phyloP scores from a whole-genome alignment of 1,140 invertebrate species.

The Penaeus chinensis region DNA sequence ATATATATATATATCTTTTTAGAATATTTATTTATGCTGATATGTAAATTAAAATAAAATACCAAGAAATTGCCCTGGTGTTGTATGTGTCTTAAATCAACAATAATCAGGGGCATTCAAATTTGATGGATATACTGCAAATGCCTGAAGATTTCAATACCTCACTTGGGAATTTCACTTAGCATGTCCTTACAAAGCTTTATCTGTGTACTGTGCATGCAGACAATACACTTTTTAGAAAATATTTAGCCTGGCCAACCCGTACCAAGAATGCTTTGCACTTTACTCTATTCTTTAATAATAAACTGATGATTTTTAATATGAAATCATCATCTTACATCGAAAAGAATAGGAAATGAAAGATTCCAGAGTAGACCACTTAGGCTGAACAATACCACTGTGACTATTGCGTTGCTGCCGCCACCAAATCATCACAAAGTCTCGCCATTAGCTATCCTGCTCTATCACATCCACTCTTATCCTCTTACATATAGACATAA shows the following conservation, averaged over 20 bases:
- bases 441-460: conserved; percentile 30
- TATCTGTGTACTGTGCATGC: not conserved
- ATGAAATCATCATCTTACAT: not conserved
- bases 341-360: conserved; percentile 13
- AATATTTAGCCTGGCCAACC: conserved; percentile 41
- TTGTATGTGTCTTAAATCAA: too few relatives aligned
- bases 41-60: too few relatives aligned
- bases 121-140: too few relatives aligned
- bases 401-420: conserved; percentile 52
- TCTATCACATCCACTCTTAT: not conserved
- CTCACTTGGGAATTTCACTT: too few relatives aligned
- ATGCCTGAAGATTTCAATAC: too few relatives aligned
- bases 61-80: too few relatives aligned
- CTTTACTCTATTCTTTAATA: conserved; percentile 7
- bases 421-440: conserved; percentile 48
- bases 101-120: too few relatives aligned
- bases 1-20: too few relatives aligned
- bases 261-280: conserved; percentile 40
- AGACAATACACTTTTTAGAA: not conserved
- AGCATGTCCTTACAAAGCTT: too few relatives aligned
- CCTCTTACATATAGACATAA: too few relatives aligned
- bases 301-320: not conserved
- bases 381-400: conserved; percentile 37
- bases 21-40: too few relatives aligned
- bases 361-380: conserved; percentile 27